Percentiles rank a stretch among this genome's conserved stretches.
Evolutionary conservation across 2,888 invertebrate genomes (phyloP).

Genomic region (Spisula solida): DNA sequence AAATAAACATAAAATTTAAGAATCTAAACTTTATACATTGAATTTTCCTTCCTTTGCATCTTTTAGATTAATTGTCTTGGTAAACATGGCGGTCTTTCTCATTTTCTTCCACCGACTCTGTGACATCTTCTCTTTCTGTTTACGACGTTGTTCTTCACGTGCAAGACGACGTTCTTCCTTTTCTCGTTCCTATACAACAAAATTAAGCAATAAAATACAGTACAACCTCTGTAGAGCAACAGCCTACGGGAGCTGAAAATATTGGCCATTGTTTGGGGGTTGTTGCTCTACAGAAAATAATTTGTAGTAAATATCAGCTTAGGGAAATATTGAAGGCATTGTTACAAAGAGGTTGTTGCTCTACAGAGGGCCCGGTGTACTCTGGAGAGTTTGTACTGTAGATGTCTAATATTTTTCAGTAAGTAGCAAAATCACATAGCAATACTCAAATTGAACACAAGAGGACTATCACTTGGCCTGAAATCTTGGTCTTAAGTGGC

Average conservation of each 20-base stretch:
- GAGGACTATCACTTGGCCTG: too few species aligned
- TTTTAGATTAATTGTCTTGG: slow-evolving; percentile 68
- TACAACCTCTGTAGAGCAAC: neutral
- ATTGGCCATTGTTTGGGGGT: neutral
- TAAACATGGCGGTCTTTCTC: slow-evolving; percentile 70
- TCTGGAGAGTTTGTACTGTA: too few species aligned
- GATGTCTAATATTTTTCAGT: too few species aligned
- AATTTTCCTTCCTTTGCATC: slow-evolving; percentile 70
- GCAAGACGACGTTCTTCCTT: slow-evolving; percentile 75
- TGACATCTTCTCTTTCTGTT: slow-evolving; percentile 78
- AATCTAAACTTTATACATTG: slow-evolving; percentile 59
- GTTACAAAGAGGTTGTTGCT: too few species aligned
- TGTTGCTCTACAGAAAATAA: neutral
- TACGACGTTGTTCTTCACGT: slow-evolving; percentile 75
- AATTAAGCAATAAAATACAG: neutral
- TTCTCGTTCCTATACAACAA: slow-evolving; percentile 77
- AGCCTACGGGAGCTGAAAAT: neutral
- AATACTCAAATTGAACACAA: too few species aligned
- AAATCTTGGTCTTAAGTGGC: too few species aligned
- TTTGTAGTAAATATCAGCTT: too few species aligned
- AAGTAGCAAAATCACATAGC: too few species aligned
- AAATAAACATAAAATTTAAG: too few species aligned
- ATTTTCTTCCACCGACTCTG: slow-evolving; percentile 75
- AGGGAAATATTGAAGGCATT: too few species aligned
- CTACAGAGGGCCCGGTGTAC: too few species aligned